Base-by-base conservation (phyloP, 2,797 vertebrate genomes). In the Phoebastria nigripes region DNA sequence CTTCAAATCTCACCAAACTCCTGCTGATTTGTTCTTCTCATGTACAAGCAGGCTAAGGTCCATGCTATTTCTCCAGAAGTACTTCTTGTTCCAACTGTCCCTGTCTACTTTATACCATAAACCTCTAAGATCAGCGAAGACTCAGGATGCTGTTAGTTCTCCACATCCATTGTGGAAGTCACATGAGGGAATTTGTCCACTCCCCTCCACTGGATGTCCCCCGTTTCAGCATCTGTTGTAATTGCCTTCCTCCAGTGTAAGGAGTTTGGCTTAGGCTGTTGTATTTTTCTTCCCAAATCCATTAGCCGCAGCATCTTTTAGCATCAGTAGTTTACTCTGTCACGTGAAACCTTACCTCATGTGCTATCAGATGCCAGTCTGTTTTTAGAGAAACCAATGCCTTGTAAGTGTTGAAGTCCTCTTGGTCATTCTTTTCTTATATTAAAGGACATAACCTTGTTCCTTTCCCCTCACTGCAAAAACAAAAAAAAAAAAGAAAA, bases 131-230 rank as follows among this genome's bases (percentile, higher is more conserved):
- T 83, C 15, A 58, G 9, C 63, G 82, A 66, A 72, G 19, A 16
- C 33, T 79, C 8, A 4, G 15, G 13, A 15, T 56, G 26, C 49
- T 96, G 9, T 47, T 90, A 46, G n/a, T 67, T 79, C 47, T 88
- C 31, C 76, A 62, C 14, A 22, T 80, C 25, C 22, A 29, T 20
- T 2, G 2, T 65, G 52, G 29, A 66, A 91, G 59, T 56, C 15
- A 22, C 9, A 5, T 26, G 4, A 8, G 13, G 49, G 37, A 71
- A 51, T 83, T 37, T 21, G 7, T 72, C 31, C 5, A 3, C 12
- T 56, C 35, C 33, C 8, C 19, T 91, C 74, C 0, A 0, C 51
- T 70, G 25, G 12, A 22, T 25, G 9, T 59, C 2, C 6, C 15
- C 9, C 9, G 15, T 90, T 76, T 47, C 70, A 87, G 55, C 39